A percentile compares a stretch with the other conserved stretches of the same genome.
Evolutionary conservation across 2,113 vertebrate genomes (phyloP).

Genomic region (Chamaea fasciata): DNA sequence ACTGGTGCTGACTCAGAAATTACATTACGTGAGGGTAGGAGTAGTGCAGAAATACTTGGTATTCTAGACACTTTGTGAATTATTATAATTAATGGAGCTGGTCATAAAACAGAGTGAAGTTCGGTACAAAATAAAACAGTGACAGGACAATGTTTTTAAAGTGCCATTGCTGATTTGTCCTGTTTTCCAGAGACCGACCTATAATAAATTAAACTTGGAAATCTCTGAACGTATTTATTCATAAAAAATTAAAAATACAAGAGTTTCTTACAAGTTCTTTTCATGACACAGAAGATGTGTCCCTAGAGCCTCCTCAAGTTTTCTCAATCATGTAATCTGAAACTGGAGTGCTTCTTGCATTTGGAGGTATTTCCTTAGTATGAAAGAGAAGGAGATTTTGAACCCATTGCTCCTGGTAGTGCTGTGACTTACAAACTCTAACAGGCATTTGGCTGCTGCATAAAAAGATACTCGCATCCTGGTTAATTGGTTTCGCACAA

Average conservation of each 20-base stretch:
- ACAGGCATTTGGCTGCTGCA: neutral
- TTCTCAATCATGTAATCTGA: neutral
- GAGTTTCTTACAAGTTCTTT: neutral
- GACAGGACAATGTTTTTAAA: neutral
- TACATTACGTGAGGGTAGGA: neutral
- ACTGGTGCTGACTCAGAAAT: neutral
- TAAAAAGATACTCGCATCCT: neutral
- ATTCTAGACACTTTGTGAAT: neutral
- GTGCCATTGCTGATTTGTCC: neutral
- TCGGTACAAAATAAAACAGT: neutral
- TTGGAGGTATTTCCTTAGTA: neutral
- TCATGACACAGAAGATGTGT: neutral
- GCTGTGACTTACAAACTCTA: neutral
- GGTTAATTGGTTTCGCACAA: neutral
- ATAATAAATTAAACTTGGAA: neutral
- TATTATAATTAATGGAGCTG: neutral
- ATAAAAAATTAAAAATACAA: neutral
- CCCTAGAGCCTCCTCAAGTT: neutral
- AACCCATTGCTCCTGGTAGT: neutral
- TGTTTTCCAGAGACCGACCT: neutral
- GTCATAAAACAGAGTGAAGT: neutral
- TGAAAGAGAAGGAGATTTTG: neutral
- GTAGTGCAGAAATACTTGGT: neutral
- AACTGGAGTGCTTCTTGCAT: neutral
- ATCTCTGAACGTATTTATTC: neutral